Evolutionary conservation across 2,888 invertebrate genomes (phyloP).

Genomic region (Pheosia gnoma): DNA sequence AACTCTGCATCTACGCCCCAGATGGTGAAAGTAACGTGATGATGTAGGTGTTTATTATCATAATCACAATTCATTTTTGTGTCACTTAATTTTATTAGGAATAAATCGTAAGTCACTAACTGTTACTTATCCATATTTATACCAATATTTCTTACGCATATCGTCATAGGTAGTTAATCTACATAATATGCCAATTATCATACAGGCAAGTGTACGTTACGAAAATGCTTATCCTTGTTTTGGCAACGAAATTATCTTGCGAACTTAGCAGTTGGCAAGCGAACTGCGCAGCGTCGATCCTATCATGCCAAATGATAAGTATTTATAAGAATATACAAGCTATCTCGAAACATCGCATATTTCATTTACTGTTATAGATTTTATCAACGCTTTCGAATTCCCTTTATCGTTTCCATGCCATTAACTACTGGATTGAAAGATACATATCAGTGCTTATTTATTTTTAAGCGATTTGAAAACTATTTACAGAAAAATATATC

Average conservation of each 20-base stretch:
- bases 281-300: constrained; percentile 8
- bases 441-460: constrained; percentile 24
- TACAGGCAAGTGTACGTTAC: background rate
- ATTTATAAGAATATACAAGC: constrained; percentile 12
- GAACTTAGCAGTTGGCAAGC: constrained; percentile 29
- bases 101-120: too few species aligned
- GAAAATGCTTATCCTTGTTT: constrained; percentile 14
- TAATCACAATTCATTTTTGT: background rate
- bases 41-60: background rate
- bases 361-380: background rate
- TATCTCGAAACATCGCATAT: constrained; percentile 3
- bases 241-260: constrained; percentile 19
- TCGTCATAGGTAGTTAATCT: background rate
- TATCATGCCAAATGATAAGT: constrained; percentile 17
- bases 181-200: constrained; percentile 4
- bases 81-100: too few species aligned
- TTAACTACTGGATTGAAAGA: constrained; percentile 19
- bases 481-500: background rate
- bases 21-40: background rate
- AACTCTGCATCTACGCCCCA: constrained; percentile 1
- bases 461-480: constrained; percentile 6
- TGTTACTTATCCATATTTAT: background rate
- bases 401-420: constrained; percentile 20
- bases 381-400: constrained; percentile 7
- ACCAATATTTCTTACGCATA: background rate